Evolutionary conservation across 1,140 invertebrate genomes (phyloP), one percentile per base, ranked within the genome.

Genomic region (Melanaphis sacchari): DNA sequence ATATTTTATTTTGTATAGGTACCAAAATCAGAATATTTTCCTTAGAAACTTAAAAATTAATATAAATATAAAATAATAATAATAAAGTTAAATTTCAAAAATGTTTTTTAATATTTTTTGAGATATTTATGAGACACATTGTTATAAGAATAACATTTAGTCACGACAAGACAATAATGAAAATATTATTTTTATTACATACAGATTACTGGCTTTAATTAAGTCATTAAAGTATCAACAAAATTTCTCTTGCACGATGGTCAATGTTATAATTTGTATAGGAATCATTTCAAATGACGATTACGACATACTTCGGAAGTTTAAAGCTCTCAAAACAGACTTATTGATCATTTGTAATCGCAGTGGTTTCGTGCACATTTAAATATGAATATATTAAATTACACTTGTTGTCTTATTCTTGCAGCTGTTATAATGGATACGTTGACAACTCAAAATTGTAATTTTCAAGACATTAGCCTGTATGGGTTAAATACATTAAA

Each of bases 201-300:
- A 1, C 15, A 89, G 89, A n/a, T 41, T 90, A 66, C 0, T 90
- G 11, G 89, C 52, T 90, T 31, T 90, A 2, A 66, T 90, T 6
- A 90, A 66, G 54, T 66, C 54, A 31, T 90, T 90, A 15, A 15
- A 66, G 31, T n/a, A 24, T 21, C 24, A 66, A 90, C 2, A 66
- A 8, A 31, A 31, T n/a, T 90, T 41, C 66, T 90, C 38, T 38
- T 26, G 24, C 2, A 41, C 54, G 0, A 90, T 66, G 54, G 26
- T 90, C 18, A 66, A 66, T 26, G 54, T 40, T 9, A 66, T 90
- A 41, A 21, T 41, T 59, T 90, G 89, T 40, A 41, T 90, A 41
- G 89, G 89, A 21, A 90, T 90, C 26, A 18, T 31, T n/a, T 59
- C 89, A 9, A 90, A 90, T 24, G 89, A 90, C 31, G 40, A 90